Base-by-base conservation (phyloP, 2,888 invertebrate species). In the Oscheius myriophilus region DNA sequence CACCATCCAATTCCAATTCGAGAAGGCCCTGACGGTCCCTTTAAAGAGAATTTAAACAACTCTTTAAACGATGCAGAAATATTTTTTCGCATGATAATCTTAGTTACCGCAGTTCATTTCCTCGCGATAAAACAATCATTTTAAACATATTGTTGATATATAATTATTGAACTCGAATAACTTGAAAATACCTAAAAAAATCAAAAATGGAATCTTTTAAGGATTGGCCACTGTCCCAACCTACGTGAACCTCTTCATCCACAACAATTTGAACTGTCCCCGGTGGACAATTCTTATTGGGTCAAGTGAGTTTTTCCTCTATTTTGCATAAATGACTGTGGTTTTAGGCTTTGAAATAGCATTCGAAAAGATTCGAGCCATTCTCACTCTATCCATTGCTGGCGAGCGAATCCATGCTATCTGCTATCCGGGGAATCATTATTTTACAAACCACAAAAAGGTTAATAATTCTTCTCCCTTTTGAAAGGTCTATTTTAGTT, bases 191-290 rank as follows among this genome's bases (percentile, higher is more conserved):
- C n/a, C n/a, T n/a, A n/a, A n/a, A n/a, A n/a, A n/a, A n/a, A n/a
- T n/a, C n/a, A n/a, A n/a, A n/a, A n/a, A 18, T n/a, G 21, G 18
- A 9, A 9, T 33, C 4, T n/a, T 58, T 68, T 1, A 57, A 79
- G 79, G 79, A 6, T 73, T 79, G 63, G 76, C 77, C 73, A 77
- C 79, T 6, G 63, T 79, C 18, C 79, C 79, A 3, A 79, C 79
- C 11, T 79, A 69, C 43, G 25, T 66, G 21, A 72, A 72, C 25
- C 67, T 72, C 46, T 59, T 72, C 53, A 18, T 61, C 0, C 72
- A 70, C 49, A 65, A 61, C 41, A 67, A 67, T 26, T 33, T 66
- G n/a, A 66, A 66, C 41, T 66, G 66, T 49, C 66, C 66, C 3
- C 14, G 66, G 25, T 66, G 66, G 66, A 57, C 66, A 1, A 66